Evolutionary conservation across 2,113 vertebrate genomes (phyloP), one percentile per base, ranked within the genome.

Genomic region (Podarcis raffonei): DNA sequence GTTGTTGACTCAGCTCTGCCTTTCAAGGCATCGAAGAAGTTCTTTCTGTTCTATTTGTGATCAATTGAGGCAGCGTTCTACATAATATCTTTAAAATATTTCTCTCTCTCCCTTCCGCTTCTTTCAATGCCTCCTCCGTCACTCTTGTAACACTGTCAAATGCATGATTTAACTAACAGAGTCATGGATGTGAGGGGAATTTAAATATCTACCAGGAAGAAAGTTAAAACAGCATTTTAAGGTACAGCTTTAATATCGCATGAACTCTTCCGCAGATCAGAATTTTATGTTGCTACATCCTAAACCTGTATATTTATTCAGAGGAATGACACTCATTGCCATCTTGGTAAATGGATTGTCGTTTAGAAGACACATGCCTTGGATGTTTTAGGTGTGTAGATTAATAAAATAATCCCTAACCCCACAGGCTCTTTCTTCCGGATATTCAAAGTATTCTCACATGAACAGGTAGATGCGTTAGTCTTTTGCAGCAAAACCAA

Each of bases 161-260:
- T 84, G 81, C 87, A 78, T 84, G 81, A 69, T 89, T 89, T 84
- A 84, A 78, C 75, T 83, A 89, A 77, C 65, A 22, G 57, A 9
- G 22, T 5, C 69, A 42, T 69, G 53, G 42, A 39, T 81, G n/a
- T 78, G 82, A 84, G 25, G 30, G 27, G 65, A 89, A 77, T 83
- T 59, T 35, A 84, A 78, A 83, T 77, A 68, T 37, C 59, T 68
- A 22, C 25, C 30, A 5, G n/a, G 87, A 89, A 35, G 82, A 78
- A 84, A 78, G 62, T 59, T 69, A 83, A 84, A 77, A 77, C 59
- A 37, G 74, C 71, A 69, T 83, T 83, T 42, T 89, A 69, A 88
- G 83, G n/a, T 42, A 77, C 72, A 65, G 39, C 2, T 86, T 86
- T 32, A 68, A 78, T 48, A 53, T 39, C 15, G 8, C 27, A 86